phyloP scores from a whole-genome alignment of 1,140 invertebrate genomes.

The Epicauta chinensis region DNA sequence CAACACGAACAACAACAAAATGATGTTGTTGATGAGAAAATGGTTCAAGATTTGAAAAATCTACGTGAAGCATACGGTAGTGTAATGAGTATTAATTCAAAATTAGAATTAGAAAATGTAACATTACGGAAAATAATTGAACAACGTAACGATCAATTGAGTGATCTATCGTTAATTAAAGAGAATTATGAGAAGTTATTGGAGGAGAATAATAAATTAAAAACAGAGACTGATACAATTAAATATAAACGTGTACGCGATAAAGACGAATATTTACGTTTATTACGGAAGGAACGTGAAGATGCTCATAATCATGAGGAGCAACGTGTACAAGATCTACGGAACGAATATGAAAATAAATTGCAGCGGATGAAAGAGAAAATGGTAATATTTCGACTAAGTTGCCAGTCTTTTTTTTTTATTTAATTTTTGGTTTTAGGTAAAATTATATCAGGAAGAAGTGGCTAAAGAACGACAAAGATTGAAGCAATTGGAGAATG shows the following conservation, averaged over 20 bases:
- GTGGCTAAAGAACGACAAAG: slow-evolving; percentile 37
- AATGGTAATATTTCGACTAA: slow-evolving; percentile 51
- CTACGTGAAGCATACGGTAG: slow-evolving; percentile 32
- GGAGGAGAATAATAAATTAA: slow-evolving; percentile 37
- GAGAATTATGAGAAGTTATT: slow-evolving; percentile 39
- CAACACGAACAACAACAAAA: slow-evolving; percentile 1
- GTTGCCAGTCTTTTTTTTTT: background rate
- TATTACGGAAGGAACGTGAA: slow-evolving; percentile 32
- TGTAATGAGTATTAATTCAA: slow-evolving; percentile 32
- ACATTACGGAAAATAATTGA: slow-evolving; percentile 31
- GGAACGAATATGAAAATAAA: slow-evolving; percentile 58
- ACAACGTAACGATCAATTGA: slow-evolving; percentile 29
- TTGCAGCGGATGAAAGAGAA: slow-evolving; percentile 60
- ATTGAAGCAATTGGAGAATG: slow-evolving; percentile 36
- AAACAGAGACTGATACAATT: slow-evolving; percentile 36
- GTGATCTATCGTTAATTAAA: slow-evolving; percentile 26
- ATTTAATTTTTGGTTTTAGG: slow-evolving; percentile 16
- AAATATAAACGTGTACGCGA: slow-evolving; percentile 37
- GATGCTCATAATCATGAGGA: slow-evolving; percentile 20
- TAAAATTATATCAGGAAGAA: slow-evolving; percentile 44
- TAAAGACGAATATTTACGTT: slow-evolving; percentile 33
- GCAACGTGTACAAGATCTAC: slow-evolving; percentile 44
- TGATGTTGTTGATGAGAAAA: slow-evolving; percentile 3
- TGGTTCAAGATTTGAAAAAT: slow-evolving; percentile 22
- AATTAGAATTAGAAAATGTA: slow-evolving; percentile 33